Percentiles rank a stretch among this genome's conserved stretches.
Conservation (phyloP, 2,113 vertebrate genomes). For the Chloropsis cyanopogon region DNA sequence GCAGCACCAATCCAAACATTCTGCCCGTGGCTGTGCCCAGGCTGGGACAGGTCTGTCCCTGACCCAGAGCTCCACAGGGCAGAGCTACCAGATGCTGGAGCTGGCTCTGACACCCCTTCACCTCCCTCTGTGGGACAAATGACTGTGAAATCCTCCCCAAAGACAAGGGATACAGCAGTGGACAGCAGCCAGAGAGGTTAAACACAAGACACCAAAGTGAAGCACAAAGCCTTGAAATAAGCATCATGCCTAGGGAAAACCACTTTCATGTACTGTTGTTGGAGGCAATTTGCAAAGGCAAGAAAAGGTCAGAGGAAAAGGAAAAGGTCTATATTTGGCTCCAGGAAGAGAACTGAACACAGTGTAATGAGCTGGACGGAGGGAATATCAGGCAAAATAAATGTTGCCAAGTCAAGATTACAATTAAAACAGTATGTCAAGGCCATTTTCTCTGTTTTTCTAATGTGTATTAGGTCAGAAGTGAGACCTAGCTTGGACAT, state of each 20-base stretch:
- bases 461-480: background rate
- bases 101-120: background rate
- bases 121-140: background rate
- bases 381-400: background rate
- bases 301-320: slow-evolving; percentile 26
- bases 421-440: background rate
- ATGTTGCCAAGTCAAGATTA: background rate
- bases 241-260: background rate
- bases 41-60: background rate
- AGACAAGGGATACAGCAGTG: background rate
- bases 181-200: background rate
- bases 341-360: background rate
- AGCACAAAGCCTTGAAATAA: background rate
- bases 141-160: background rate
- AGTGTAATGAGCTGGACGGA: background rate
- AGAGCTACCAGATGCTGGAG: background rate
- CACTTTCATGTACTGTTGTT: background rate
- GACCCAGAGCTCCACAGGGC: background rate
- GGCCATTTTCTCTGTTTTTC: background rate
- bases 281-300: background rate
- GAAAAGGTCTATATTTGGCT: slow-evolving; percentile 3
- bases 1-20: fast-evolving
- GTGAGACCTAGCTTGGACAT: background rate
- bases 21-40: background rate
- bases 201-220: background rate